phyloP scores from a whole-genome alignment of 35 echinoderm and acorn worm species.

The Apostichopus californicus region DNA sequence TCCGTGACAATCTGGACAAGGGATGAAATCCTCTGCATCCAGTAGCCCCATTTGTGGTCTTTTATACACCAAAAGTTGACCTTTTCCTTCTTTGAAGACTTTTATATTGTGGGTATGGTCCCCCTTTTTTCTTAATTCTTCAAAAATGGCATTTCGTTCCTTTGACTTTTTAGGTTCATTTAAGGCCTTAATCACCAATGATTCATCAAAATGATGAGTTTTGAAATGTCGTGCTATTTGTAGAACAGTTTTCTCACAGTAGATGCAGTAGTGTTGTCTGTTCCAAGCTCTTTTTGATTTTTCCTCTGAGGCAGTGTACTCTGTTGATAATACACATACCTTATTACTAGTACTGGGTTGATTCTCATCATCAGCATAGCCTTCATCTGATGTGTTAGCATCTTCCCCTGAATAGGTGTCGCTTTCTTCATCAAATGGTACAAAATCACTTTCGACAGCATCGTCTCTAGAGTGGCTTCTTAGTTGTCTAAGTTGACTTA shows the following conservation, averaged over 20 bases:
- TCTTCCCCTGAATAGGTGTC: neutral
- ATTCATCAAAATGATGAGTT: too few species aligned
- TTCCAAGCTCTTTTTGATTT: too few species aligned
- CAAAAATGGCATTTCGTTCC: neutral
- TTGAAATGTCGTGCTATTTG: too few species aligned
- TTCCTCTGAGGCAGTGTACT: too few species aligned
- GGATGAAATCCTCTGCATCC: neutral
- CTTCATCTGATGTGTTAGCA: neutral
- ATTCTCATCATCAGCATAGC: neutral
- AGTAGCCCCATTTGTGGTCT: neutral
- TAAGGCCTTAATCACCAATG: neutral
- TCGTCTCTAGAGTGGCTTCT: neutral
- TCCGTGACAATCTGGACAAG: neutral
- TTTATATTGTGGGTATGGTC: neutral
- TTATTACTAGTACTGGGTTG: constrained; percentile 19
- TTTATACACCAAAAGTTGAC: neutral
- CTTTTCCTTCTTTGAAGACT: neutral
- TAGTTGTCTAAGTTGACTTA: neutral
- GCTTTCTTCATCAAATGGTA: neutral
- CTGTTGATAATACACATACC: too few species aligned
- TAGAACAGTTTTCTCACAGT: too few species aligned
- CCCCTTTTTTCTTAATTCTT: constrained; percentile 9
- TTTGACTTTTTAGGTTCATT: neutral
- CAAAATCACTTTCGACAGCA: neutral
- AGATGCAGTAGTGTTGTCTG: too few species aligned